Conservation (phyloP, 35 echinoderm and acorn worm species). For the Patiria miniata region DNA sequence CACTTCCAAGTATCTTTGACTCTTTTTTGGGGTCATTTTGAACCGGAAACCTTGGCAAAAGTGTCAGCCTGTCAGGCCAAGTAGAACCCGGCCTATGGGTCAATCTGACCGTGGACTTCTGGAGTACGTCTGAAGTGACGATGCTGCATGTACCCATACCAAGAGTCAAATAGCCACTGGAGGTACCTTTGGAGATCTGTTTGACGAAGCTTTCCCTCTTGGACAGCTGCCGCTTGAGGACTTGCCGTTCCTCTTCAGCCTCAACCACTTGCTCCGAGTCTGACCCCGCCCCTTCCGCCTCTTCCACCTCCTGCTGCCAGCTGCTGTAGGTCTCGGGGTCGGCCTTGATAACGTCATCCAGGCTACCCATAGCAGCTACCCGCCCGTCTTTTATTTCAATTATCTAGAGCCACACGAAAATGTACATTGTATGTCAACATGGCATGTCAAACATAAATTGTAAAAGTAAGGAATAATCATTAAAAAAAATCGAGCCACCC, state of each 20-base stretch:
- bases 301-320: constrained; percentile 30
- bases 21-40: too few species aligned
- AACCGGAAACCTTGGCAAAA: too few species aligned
- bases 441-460: not conserved
- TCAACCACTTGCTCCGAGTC: constrained; percentile 43
- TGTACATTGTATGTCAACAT: not conserved
- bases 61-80: too few species aligned
- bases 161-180: too few species aligned
- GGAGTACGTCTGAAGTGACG: too few species aligned
- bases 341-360: constrained; percentile 45
- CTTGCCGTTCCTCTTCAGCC: constrained; percentile 39
- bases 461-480: not conserved
- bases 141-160: too few species aligned
- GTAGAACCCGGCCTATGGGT: too few species aligned
- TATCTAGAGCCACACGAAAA: constrained; percentile 32
- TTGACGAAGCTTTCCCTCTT: not conserved
- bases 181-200: not conserved
- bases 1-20: too few species aligned
- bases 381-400: constrained; percentile 62
- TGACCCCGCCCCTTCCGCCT: constrained; percentile 35
- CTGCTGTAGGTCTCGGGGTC: constrained; percentile 50
- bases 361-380: constrained; percentile 37
- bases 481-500: not conserved
- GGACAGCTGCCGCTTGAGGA: constrained; percentile 49
- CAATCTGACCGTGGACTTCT: too few species aligned